Conservation (phyloP, 2,797 vertebrate species). For the Borostomias antarcticus region DNA sequence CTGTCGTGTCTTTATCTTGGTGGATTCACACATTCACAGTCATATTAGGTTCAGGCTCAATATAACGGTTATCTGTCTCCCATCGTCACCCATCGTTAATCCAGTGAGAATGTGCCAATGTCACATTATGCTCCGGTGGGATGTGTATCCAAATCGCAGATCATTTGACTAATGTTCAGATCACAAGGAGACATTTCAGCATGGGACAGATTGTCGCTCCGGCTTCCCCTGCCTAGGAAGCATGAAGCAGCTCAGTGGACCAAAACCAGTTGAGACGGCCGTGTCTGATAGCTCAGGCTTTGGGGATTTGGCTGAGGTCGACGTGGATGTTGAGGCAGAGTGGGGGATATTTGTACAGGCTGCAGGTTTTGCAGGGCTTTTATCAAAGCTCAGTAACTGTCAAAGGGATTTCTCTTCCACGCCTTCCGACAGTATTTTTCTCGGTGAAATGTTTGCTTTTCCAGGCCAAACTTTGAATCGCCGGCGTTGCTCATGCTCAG, state of each 20-base stretch:
- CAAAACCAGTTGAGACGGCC: background rate
- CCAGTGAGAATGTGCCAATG: background rate
- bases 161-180: background rate
- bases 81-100: background rate
- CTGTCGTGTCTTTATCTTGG: background rate
- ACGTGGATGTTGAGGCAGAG: background rate
- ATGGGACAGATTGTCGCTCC: background rate
- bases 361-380: background rate
- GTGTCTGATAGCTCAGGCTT: background rate
- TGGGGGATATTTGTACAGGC: background rate
- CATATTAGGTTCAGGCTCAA: background rate
- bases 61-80: too few species aligned
- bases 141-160: background rate
- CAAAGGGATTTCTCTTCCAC: background rate
- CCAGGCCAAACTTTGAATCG: background rate
- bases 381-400: background rate
- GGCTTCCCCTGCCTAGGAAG: background rate
- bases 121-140: background rate
- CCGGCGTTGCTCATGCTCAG: background rate
- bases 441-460: background rate
- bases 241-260: background rate
- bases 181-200: background rate
- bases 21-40: too few species aligned
- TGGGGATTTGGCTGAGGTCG: background rate
- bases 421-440: background rate